Evolutionary conservation across 92 coral and sea anemone species (phyloP), one percentile per base, ranked within the genome.

Genomic region (Parazoanthus atlanticus): DNA sequence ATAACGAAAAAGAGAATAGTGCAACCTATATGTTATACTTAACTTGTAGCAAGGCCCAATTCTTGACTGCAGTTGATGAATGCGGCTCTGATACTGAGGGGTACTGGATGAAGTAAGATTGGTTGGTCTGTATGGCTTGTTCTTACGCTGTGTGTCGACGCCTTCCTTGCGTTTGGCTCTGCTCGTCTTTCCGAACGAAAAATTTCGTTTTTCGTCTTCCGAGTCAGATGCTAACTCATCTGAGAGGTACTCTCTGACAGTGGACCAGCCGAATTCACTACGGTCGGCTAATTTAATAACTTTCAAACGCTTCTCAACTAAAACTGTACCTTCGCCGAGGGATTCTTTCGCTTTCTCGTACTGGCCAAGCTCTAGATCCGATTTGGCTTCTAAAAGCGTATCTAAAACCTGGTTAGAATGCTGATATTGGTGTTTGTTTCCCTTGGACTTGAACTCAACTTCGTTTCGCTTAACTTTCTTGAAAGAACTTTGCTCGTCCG

Each of bases 211-310:
- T 36, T 88, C 61, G 65, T 88, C 86, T n/a, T 81, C 91, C 9
- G 87, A 83, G 49, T 89, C 81, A 0, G 91, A 84, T 6, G 80
- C 85, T 40, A 84, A 84, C 16, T 89, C 85, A 23, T 89, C 85
- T 25, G 52, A 89, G 29, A 84, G 33, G 36, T 89, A 89, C 25
- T 89, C n/a, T n/a, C n/a, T n/a, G n/a, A n/a, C n/a, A n/a, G n/a
- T n/a, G n/a, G n/a, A n/a, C n/a, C n/a, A n/a, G 66, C 88, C 88
- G 33, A 82, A 89, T 47, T 89, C 88, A 47, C 88, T 89, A 32
- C 88, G 41, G 71, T 83, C 79, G 71, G 88, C 91, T 36, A 89
- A 84, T 29, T 84, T 89, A 2, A 83, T 83, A 25, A 84, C 88
- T 70, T 83, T 84, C 6, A 84, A 61, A 84, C 70, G 78, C 78